Evolutionary conservation across 2,888 invertebrate genomes (phyloP).

Genomic region (Boloria selene): DNA sequence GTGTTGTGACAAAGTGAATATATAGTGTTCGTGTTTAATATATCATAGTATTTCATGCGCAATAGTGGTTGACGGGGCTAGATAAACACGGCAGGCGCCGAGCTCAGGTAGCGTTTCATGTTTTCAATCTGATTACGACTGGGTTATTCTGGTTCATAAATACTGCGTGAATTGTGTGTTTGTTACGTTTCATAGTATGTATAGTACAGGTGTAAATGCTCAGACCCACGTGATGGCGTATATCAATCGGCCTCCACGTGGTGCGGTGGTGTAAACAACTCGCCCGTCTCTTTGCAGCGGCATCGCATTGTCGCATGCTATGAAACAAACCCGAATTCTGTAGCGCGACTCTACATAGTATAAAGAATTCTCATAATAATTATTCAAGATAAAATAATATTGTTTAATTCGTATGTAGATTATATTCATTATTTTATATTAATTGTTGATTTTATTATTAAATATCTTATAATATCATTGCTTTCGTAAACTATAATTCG

Average conservation of each 20-base stretch:
- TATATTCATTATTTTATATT: too few relatives aligned
- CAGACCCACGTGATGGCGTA: conserved; percentile 70
- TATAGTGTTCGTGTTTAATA: conserved; percentile 43
- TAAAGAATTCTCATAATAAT: not conserved
- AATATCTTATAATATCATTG: too few relatives aligned
- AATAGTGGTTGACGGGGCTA: conserved; percentile 60
- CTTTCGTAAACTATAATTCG: too few relatives aligned
- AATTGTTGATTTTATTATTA: too few relatives aligned
- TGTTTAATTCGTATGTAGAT: too few relatives aligned
- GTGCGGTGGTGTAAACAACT: conserved; percentile 73
- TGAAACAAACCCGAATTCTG: conserved; percentile 23
- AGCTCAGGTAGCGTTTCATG: conserved; percentile 75
- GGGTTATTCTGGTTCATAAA: conserved; percentile 54
- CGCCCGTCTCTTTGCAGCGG: conserved; percentile 55
- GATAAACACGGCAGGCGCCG: conserved; percentile 73
- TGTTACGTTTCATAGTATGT: conserved; percentile 44
- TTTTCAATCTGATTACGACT: conserved; percentile 69
- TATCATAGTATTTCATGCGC: conserved; percentile 47
- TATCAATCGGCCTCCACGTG: conserved; percentile 70
- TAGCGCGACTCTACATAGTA: conserved; percentile 15
- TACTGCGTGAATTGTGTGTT: conserved; percentile 43
- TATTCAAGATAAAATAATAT: too few relatives aligned
- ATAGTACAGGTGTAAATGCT: conserved; percentile 54
- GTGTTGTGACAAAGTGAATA: conserved; percentile 61
- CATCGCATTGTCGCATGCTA: conserved; percentile 45